Evolutionary conservation across 2,888 invertebrate genomes (phyloP).

Genomic region (Mellilla xanthometata): DNA sequence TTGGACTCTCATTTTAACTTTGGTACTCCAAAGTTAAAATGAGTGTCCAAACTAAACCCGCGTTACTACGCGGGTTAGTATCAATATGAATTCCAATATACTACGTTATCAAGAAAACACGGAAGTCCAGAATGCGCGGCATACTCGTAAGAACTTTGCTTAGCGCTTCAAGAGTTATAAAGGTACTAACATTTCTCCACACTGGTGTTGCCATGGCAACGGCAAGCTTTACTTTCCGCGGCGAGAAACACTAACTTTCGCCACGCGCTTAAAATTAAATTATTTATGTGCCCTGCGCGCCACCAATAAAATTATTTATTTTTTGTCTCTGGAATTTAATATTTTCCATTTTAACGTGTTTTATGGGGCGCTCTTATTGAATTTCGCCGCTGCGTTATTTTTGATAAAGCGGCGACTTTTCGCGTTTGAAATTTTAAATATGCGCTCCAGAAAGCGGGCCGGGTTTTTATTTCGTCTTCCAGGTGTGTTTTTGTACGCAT

Average conservation of each 20-base stretch:
- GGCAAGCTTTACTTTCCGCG: constrained; percentile 25
- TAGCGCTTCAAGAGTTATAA: no score
- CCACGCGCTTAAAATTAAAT: constrained; percentile 56
- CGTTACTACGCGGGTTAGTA: no score
- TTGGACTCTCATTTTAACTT: no score
- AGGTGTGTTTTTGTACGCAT: constrained; percentile 28
- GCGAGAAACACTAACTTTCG: constrained; percentile 38
- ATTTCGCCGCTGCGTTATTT: constrained; percentile 68
- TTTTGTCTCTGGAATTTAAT: constrained; percentile 74
- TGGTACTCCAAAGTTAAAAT: no score
- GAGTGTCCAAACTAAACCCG: no score
- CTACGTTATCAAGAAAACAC: no score
- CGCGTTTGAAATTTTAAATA: constrained; percentile 53
- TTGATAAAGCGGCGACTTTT: constrained; percentile 57
- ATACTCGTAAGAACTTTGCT: no score
- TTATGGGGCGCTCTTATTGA: constrained; percentile 70
- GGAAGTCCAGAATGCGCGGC: no score
- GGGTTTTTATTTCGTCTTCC: constrained; percentile 38
- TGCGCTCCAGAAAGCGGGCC: constrained; percentile 39
- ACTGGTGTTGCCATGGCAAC: not conserved
- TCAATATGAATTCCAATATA: no score
- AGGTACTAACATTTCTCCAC: no score
- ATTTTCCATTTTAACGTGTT: constrained; percentile 72
- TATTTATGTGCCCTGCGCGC: constrained; percentile 54
- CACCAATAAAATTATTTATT: constrained; percentile 54